Conservation (phyloP, 2,113 vertebrate genomes). For the Bos javanicus region DNA sequence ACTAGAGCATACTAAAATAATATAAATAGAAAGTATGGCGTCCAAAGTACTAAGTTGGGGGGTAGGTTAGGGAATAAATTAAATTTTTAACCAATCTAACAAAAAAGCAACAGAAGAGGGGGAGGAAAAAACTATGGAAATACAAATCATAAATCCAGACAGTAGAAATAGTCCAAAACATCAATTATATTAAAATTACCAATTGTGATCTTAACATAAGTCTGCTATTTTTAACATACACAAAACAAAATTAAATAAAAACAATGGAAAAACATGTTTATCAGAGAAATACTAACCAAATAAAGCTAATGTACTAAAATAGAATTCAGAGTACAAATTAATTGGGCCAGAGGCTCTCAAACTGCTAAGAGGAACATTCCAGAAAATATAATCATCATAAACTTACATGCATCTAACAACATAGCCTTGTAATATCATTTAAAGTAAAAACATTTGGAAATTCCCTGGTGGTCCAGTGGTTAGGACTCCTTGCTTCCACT, state of each 20-base stretch:
- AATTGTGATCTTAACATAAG: background rate
- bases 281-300: background rate
- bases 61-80: background rate
- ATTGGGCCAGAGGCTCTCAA: background rate
- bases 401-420: background rate
- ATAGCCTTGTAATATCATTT: slow-evolving; percentile 23
- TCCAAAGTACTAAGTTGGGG: background rate
- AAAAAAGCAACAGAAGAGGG: background rate
- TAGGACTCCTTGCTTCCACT: background rate
- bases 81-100: slow-evolving; percentile 4
- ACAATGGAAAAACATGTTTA: background rate
- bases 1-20: background rate
- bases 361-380: background rate
- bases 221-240: slow-evolving; percentile 22
- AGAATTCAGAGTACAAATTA: background rate
- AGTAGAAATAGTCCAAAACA: slow-evolving; percentile 8
- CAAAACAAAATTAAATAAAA: background rate
- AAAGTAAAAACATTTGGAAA: background rate
- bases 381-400: background rate
- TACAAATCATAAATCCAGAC: background rate
- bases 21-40: background rate
- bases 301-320: background rate
- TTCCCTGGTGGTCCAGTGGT: background rate
- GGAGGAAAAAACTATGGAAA: background rate
- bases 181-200: background rate